phyloP scores from a whole-genome alignment of 2,113 vertebrate species.

The Tetrax tetrax region DNA sequence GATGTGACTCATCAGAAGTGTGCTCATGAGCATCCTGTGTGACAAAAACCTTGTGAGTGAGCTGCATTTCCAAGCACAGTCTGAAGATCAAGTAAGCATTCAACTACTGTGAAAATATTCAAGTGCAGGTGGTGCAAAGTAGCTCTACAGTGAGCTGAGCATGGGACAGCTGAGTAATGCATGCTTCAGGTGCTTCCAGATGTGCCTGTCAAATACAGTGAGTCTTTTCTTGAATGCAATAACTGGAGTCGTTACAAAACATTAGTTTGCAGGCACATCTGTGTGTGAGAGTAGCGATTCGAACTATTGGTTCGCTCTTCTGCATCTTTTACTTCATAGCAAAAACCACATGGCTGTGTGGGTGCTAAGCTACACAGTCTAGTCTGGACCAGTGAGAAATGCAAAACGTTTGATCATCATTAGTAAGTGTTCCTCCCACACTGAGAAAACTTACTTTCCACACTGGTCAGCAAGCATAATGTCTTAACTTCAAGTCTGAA shows the following conservation, averaged over 20 bases:
- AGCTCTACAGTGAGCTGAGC: neutral
- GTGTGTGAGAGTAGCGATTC: neutral
- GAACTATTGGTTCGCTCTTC: neutral
- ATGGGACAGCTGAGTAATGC: neutral
- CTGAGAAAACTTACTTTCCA: neutral
- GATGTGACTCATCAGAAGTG: neutral
- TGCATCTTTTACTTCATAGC: neutral
- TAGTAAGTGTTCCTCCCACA: neutral
- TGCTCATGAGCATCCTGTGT: neutral
- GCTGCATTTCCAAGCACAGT: neutral
- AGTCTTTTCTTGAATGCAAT: neutral
- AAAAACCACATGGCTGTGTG: neutral
- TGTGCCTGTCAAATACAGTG: neutral
- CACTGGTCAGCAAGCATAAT: neutral
- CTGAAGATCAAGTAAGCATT: constrained; percentile 1
- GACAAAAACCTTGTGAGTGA: neutral
- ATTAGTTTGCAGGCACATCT: neutral
- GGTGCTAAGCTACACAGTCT: neutral
- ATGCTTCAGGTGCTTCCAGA: constrained; percentile 1
- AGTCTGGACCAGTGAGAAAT: neutral
- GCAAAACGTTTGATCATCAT: neutral
- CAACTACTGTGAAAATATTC: neutral
- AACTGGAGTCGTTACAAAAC: neutral
- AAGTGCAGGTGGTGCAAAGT: neutral
- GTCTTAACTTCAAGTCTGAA: neutral